phyloP scores from a whole-genome alignment of 2,888 invertebrate species.

The Andrena minutula region DNA sequence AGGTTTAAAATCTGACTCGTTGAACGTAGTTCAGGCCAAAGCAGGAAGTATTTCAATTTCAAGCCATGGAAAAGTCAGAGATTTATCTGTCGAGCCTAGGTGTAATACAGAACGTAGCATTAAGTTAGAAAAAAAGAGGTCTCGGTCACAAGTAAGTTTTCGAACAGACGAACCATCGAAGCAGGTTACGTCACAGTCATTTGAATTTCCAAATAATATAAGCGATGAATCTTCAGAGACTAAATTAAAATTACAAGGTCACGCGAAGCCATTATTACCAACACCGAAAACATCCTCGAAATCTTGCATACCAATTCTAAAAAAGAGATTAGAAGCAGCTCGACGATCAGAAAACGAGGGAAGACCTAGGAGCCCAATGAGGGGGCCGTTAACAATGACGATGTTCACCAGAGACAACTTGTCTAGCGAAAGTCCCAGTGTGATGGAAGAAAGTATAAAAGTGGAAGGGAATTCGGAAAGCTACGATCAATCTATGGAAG shows the following conservation, averaged over 20 bases:
- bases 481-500: background rate
- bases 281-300: constrained; percentile 63
- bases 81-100: constrained; percentile 27
- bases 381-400: constrained; percentile 71
- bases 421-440: background rate
- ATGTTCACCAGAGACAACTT: constrained; percentile 48
- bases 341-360: constrained; percentile 50
- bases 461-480: constrained; percentile 41
- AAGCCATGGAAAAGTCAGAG: constrained; percentile 7
- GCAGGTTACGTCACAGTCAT: background rate
- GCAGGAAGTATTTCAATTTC: constrained; percentile 38
- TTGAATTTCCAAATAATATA: background rate
- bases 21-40: constrained; percentile 8
- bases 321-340: constrained; percentile 68
- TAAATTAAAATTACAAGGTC: constrained; percentile 15
- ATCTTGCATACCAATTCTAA: constrained; percentile 78
- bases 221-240: constrained; percentile 8
- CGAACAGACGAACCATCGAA: constrained; percentile 52
- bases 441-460: constrained; percentile 32
- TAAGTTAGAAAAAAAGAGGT: constrained; percentile 62
- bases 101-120: background rate
- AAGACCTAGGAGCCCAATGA: constrained; percentile 68
- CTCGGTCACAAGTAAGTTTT: constrained; percentile 69
- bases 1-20: constrained; percentile 15
- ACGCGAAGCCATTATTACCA: constrained; percentile 12